These are phyloP conservation scores for Anseranas semipalmata DNA, from an alignment of 2,113 vertebrate species.

Conservation along the genomic window DNA sequence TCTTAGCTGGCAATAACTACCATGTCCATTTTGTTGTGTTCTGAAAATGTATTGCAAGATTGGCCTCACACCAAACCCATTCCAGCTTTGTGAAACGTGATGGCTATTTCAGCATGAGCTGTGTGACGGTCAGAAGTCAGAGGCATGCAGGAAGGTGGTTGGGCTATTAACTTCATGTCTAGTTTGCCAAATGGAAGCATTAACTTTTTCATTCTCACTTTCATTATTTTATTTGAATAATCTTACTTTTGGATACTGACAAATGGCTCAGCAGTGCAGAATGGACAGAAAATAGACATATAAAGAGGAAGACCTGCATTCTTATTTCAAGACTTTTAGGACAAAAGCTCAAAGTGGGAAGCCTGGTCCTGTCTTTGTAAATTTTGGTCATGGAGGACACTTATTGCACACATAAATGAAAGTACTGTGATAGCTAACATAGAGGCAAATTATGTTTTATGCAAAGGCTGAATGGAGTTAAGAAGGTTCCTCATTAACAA, in stretches of 20 bases:
- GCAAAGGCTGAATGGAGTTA: neutral
- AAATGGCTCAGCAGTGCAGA: neutral
- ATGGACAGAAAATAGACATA: neutral
- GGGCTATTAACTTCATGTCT: neutral
- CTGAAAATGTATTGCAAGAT: neutral
- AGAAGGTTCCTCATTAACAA: neutral
- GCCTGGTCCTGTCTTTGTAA: neutral
- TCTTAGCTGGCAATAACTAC: neutral
- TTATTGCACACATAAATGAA: neutral
- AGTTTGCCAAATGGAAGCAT: neutral
- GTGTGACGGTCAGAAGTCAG: neutral
- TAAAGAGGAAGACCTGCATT: neutral
- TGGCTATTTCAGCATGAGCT: neutral
- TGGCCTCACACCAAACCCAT: neutral
- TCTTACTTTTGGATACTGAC: neutral
- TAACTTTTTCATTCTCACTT: neutral
- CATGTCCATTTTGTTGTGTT: neutral
- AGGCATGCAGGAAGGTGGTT: neutral
- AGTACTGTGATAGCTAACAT: neutral
- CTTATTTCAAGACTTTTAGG: neutral
- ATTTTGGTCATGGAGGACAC: neutral
- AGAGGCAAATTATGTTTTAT: neutral
- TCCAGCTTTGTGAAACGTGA: neutral
- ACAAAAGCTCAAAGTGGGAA: neutral
- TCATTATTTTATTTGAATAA: neutral